Conservation (phyloP, 2,888 invertebrate species). For the Neria commutata region DNA sequence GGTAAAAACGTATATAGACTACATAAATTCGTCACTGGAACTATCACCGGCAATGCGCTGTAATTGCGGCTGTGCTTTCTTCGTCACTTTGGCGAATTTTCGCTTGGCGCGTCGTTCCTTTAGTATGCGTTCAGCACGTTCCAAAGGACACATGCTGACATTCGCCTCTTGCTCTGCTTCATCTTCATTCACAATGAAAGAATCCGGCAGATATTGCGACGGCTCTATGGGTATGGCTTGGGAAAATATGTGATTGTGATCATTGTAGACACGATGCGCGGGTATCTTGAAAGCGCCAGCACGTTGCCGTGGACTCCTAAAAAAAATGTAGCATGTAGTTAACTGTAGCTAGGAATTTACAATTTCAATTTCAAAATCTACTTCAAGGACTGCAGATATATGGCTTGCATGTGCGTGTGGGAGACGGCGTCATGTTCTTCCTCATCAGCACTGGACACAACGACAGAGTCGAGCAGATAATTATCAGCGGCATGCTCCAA, state of each 20-base stretch:
- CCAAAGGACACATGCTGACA: conserved; percentile 64
- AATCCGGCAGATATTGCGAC: conserved; percentile 65
- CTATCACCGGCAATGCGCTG: too few species aligned
- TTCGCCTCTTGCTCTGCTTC: conserved; percentile 54
- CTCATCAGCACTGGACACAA: conserved; percentile 66
- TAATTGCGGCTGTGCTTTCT: too few species aligned
- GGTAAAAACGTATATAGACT: background rate
- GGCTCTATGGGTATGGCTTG: conserved; percentile 62
- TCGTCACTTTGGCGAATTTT: conserved; percentile 1
- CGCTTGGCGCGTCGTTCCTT: conserved; percentile 56
- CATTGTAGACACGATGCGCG: conserved; percentile 60
- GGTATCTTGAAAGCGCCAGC: conserved; percentile 70
- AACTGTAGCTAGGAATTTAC: background rate
- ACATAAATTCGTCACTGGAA: conserved; percentile 36
- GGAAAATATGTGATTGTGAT: conserved; percentile 63
- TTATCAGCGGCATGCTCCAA: conserved; percentile 63
- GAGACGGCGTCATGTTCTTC: conserved; percentile 59
- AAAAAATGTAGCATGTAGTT: background rate
- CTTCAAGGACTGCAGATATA: conserved; percentile 67
- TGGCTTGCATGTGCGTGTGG: conserved; percentile 66
- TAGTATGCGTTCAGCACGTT: conserved; percentile 68
- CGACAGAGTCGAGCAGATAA: conserved; percentile 62
- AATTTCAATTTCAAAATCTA: conserved; percentile 23
- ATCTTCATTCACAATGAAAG: conserved; percentile 62
- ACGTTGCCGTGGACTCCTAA: conserved; percentile 66